Conservation (phyloP, 2,113 vertebrate species). For the Crotalus viridis region DNA sequence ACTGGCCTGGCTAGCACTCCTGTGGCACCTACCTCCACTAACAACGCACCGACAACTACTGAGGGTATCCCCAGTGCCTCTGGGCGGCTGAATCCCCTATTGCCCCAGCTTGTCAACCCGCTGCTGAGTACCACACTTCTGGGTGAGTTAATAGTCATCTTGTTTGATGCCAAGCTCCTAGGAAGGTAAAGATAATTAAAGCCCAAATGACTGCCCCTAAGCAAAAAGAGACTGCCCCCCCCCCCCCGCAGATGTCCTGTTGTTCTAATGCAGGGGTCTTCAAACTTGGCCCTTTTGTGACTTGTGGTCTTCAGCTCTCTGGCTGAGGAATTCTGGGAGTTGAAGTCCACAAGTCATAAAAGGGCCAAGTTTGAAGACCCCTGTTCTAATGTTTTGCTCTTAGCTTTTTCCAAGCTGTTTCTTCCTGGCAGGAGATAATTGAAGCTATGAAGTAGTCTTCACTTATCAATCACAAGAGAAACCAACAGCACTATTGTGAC, state of each 20-base stretch:
- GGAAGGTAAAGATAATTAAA: background rate
- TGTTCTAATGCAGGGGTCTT: too few species aligned
- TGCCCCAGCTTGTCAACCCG: slow-evolving; percentile 75
- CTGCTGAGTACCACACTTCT: slow-evolving; percentile 78
- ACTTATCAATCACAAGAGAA: background rate
- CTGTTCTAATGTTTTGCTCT: background rate
- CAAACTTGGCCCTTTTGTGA: too few species aligned
- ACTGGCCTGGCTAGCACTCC: slow-evolving; percentile 69
- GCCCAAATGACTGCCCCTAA: too few species aligned
- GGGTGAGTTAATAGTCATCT: slow-evolving; percentile 64
- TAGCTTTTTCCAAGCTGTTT: background rate
- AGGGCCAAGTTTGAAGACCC: too few species aligned
- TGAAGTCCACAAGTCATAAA: too few species aligned
- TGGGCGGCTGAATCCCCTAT: slow-evolving; percentile 71
- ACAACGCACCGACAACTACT: slow-evolving; percentile 62
- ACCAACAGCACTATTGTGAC: background rate
- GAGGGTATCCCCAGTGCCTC: slow-evolving; percentile 57
- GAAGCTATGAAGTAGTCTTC: background rate
- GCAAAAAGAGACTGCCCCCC: background rate
- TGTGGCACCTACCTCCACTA: slow-evolving; percentile 74
- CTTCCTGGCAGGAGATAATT: background rate
- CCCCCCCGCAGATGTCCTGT: background rate
- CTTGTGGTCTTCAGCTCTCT: too few species aligned
- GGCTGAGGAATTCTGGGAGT: too few species aligned
- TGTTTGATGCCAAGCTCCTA: background rate